These are phyloP conservation scores for Steinernema carpocapsae DNA, from an alignment of 2,888 invertebrate genomes.

Conservation along the genomic window DNA sequence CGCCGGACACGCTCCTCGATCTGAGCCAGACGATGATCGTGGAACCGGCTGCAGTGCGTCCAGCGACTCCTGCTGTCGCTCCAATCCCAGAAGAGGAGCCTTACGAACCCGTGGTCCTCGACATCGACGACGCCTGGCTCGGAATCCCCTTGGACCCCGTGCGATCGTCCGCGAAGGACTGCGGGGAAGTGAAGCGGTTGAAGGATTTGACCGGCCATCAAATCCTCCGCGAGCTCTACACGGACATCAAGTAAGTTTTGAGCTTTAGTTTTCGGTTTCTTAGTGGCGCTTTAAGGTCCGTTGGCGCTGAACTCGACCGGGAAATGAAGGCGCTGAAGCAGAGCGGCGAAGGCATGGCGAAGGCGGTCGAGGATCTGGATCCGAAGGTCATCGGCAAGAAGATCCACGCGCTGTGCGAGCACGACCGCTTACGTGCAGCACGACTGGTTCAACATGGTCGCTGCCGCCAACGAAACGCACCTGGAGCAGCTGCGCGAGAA, in stretches of 20 bases:
- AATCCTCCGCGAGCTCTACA: too few relatives aligned
- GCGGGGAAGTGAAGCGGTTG: neutral
- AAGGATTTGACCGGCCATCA: too few relatives aligned
- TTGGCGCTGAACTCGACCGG: neutral
- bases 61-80: too few relatives aligned
- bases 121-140: neutral
- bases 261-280: neutral
- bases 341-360: neutral
- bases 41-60: too few relatives aligned
- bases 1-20: too few relatives aligned
- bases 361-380: neutral
- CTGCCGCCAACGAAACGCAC: neutral
- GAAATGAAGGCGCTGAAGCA: neutral
- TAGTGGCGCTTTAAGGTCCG: neutral
- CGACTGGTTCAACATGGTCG: slow-evolving; percentile 9
- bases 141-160: neutral
- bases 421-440: slow-evolving; percentile 17
- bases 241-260: too few relatives aligned
- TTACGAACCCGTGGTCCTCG: neutral
- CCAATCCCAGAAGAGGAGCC: too few relatives aligned
- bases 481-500: neutral
- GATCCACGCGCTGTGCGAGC: neutral
- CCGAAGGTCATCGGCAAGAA: too few relatives aligned
- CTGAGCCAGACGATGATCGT: too few relatives aligned
- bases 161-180: neutral